Base-by-base conservation (phyloP, 2,888 invertebrate species). In the Hoplodrina ambigua region DNA sequence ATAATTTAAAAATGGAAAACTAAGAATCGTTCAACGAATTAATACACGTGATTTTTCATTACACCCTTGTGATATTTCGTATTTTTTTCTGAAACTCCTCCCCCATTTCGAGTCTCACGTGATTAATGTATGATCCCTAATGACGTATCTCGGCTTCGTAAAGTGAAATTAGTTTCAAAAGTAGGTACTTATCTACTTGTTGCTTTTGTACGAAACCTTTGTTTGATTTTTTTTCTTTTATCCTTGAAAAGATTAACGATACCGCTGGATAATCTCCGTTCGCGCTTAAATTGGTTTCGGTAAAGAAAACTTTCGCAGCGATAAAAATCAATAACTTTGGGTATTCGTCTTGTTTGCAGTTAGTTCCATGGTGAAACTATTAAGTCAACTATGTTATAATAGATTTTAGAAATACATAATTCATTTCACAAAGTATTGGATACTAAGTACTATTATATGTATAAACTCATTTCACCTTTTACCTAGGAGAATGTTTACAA, bases 81-180 rank as follows among this genome's bases (percentile, higher is more conserved):
- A 8, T 37, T 37, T 37, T 37, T 37, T 37, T 37, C 37, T 7
- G 8, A 37, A 8, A 37, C 37, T 0, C 8, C 37, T 8, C 2
- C 0, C 0, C 25, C 25, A 25, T 33, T 6, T 37, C 8, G 37
- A 37, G 7, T 8, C 37, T 8, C 37, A 8, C 37, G 37, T 37
- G 37, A 37, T 37, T 37, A 37, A 37, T 37, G 37, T 8, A 37
- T 8, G 37, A 37, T 37, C 37, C 37, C 37, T 37, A 37, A 69
- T 58, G 59, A 57, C 30, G 63, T 76, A 61, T 68, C 56, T 63
- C 25, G 50, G 49, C 0, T 60, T 54, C 11, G 52, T 63, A 37
- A 63, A 80, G 30, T 63, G 54, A 75, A 80, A 80, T 78, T 75
- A 75, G 54, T 80, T 80, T 50, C 59, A 17, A 63, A 66, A 78